phyloP scores from a whole-genome alignment of 2,888 invertebrate species.

The Orthonychiurus folsomi region DNA sequence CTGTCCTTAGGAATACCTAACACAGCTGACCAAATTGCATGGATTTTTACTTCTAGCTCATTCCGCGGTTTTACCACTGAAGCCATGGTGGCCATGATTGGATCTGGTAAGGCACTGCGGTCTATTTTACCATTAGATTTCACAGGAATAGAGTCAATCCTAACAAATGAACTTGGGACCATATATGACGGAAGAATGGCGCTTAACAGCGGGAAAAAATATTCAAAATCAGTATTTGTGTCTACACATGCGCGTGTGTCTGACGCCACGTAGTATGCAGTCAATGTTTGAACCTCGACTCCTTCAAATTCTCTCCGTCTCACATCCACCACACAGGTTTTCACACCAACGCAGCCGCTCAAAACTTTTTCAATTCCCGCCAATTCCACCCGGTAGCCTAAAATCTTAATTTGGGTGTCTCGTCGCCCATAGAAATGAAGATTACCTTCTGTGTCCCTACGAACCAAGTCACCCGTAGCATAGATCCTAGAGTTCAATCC shows the following conservation, averaged over 20 bases:
- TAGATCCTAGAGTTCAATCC: too few relatives aligned
- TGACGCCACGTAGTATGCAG: background rate
- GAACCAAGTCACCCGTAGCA: background rate
- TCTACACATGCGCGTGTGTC: background rate
- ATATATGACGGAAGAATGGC: background rate
- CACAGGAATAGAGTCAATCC: background rate
- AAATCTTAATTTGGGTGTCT: background rate
- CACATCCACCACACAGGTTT: background rate
- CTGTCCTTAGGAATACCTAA: background rate
- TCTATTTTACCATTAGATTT: constrained; percentile 1
- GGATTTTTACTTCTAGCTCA: background rate
- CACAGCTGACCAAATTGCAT: background rate
- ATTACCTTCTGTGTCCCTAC: background rate
- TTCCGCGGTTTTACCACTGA: background rate
- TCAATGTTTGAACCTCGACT: background rate
- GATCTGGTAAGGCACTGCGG: background rate
- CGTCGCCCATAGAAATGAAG: background rate
- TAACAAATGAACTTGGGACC: background rate
- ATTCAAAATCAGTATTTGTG: background rate
- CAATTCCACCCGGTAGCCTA: background rate
- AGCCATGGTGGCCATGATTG: background rate
- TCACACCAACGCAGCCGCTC: background rate
- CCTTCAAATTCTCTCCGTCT: background rate
- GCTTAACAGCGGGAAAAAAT: background rate
- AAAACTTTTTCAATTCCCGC: background rate